A percentile compares a stretch with the other conserved stretches of the same genome.
These are phyloP conservation scores for Psittacula cyanocephala DNA, from an alignment of 2,113 vertebrate species.

Conservation along the genomic window DNA sequence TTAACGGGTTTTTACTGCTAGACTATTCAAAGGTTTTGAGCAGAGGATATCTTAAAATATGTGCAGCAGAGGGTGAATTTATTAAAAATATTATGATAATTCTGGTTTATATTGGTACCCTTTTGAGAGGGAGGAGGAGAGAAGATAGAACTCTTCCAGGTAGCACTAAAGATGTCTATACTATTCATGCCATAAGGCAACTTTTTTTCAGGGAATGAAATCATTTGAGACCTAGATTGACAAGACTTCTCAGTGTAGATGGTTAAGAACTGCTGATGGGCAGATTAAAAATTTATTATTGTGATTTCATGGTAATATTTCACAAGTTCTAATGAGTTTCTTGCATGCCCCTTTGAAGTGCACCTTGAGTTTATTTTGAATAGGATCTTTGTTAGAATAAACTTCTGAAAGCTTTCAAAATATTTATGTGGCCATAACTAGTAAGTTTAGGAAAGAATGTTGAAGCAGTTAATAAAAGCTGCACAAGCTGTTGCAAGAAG, in stretches of 20 bases:
- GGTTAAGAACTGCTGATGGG: neutral
- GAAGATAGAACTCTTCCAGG: neutral
- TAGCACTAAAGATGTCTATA: conserved; percentile 9
- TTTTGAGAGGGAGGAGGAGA: neutral
- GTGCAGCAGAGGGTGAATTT: neutral
- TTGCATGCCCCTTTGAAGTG: neutral
- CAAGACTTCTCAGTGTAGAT: neutral
- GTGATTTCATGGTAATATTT: neutral
- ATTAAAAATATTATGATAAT: neutral
- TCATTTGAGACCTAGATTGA: neutral
- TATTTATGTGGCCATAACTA: neutral
- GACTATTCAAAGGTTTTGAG: neutral
- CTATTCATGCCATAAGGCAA: conserved; percentile 48
- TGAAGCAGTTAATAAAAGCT: neutral
- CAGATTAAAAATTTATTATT: neutral
- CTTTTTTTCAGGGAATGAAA: conserved; percentile 18
- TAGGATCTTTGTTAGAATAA: neutral
- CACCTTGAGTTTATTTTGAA: neutral
- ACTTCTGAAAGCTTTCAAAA: neutral
- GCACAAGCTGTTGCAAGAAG: neutral
- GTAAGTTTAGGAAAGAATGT: neutral
- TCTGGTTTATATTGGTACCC: neutral
- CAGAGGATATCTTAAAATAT: neutral
- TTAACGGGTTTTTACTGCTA: neutral
- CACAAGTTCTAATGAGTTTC: neutral